Base-by-base conservation (phyloP, 2,113 vertebrate genomes). In the Procavia capensis region DNA sequence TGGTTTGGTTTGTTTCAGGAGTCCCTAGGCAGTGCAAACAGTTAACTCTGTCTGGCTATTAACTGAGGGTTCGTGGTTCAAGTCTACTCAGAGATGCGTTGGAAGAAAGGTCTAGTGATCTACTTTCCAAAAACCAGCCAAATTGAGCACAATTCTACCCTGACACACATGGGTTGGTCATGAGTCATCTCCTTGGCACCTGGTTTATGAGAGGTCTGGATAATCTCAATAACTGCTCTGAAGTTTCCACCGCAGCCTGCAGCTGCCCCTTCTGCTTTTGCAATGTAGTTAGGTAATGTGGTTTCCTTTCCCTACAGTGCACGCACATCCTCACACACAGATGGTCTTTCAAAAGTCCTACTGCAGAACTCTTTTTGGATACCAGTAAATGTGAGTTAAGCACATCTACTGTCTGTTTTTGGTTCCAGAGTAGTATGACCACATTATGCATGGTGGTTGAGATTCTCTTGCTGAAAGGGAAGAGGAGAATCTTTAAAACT, bases 391-490 rank as follows among this genome's bases (percentile, higher is more conserved):
- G 5, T 66, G 70, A 75, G 27, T 34, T 89, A 63, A 91, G 17
- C 22, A 25, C 39, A 4, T 27, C 41, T 72, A 0, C n/a, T 10
- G 9, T 45, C 0, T 5, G 0, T 34, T 29, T 25, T 76, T 81
- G 39, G n/a, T 61, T 57, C 17, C 29, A 88, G 43, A 68, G 24
- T 29, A 14, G 50, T 3, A 0, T 5, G 64, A 9, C 3, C n/a
- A 14, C 34, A 41, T 27, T 9, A 16, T 20, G 22, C 59, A 16
- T 2, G 8, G 43, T 6, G 64, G 34, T 34, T 4, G 78, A 87
- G 72, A 41, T 31, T 34, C 63, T 80, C 14, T 31, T 45, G 75
- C 75, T 84, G 20, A 79, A 34, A 50, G 6, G 3, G 36, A 39
- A 81, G 88, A 85, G 39, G 70, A 80, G 43, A 72, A 50, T 24